Base-by-base conservation (phyloP, 1,140 invertebrate species). In the Ephestia elutella region DNA sequence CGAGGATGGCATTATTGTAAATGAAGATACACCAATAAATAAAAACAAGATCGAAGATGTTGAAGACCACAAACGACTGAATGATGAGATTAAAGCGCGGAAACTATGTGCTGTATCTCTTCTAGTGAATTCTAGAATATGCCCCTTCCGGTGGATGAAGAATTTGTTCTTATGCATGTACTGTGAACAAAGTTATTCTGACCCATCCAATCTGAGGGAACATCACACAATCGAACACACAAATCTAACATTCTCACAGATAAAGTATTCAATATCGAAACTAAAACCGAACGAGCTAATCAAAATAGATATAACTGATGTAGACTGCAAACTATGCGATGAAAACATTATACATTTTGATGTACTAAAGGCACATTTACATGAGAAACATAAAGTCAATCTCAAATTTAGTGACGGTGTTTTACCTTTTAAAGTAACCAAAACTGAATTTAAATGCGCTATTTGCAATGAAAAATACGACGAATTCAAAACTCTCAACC, bases 401-500 rank as follows among this genome's bases (percentile, higher is more conserved):
- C 62, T 67, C 0, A 78, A 77, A 62, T 65, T 61, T 0, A 68
- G 63, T 8, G 78, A 80, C 35, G 86, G 80, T 0, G 59, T 86
- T 9, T 56, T 88, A 0, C 86, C 86, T 5, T 88, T 88, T 49
- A 84, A 69, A 69, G 53, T 86, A 8, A 72, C 70, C 0, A 70
- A 68, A 65, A 54, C 75, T n/a, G 68, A 65, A 2, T 82, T 77
- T 53, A 62, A 75, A 10, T 90, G 90, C 53, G 71, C 69, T 0
- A 13, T 90, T 0, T 91, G 89, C 50, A 74, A 80, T 8, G 84
- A 85, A 50, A 84, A 77, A 20, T 80, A 85, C 28, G 70, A 80
- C 9, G 89, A 87, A 3, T 86, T 82, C 49, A 82, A 86, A 60
- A 85, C 84, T 30, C 59, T 90, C 7, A 78, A 88, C 3, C 79